Conservation (phyloP, 2,888 invertebrate genomes). For the Pollenia amentaria region DNA sequence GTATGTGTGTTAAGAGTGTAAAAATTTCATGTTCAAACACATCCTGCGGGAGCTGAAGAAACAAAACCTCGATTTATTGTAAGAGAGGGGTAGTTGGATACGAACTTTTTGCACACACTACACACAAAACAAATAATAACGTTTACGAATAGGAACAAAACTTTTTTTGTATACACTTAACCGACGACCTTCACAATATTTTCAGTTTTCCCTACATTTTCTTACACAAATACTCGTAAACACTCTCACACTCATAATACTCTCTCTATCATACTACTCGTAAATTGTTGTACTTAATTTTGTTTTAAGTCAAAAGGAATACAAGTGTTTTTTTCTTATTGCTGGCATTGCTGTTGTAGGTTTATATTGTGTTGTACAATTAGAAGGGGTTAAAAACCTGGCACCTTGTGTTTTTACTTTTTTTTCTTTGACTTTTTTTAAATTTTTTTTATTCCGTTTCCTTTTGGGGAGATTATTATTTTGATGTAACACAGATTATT, state of each 20-base stretch:
- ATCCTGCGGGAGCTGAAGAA: conserved; percentile 69
- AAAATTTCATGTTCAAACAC: conserved; percentile 57
- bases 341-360: conserved; percentile 36
- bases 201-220: conserved; percentile 56
- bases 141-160: conserved; percentile 31
- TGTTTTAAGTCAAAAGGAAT: conserved; percentile 63
- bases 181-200: conserved; percentile 71
- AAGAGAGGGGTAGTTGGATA: conserved; percentile 50
- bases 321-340: conserved; percentile 59
- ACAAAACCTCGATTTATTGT: conserved; percentile 21
- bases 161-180: conserved; percentile 29
- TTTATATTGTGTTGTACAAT: conserved; percentile 51
- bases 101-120: conserved; percentile 31
- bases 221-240: conserved; percentile 3
- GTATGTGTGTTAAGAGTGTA: conserved; percentile 49
- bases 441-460: background rate
- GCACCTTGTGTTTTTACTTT: conserved; percentile 57
- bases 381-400: conserved; percentile 70
- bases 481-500: conserved; percentile 63
- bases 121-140: background rate
- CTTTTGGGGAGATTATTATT: conserved; percentile 26
- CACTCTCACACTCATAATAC: background rate
- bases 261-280: background rate
- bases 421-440: background rate
- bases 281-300: conserved; percentile 11